phyloP scores from a whole-genome alignment of 2,888 invertebrate species.

The Plebejus anna region DNA sequence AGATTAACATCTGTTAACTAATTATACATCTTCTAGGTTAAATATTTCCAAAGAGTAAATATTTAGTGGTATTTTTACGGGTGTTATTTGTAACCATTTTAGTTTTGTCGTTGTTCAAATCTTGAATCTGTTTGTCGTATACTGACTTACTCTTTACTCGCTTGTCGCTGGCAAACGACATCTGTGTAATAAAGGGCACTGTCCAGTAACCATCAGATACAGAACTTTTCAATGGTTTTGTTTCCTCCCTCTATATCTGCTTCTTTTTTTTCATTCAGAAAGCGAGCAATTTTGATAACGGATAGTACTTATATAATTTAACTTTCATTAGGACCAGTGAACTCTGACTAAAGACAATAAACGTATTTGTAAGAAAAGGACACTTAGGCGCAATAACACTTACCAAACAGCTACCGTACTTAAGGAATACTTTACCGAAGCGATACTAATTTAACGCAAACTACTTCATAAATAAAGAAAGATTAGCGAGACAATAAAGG shows the following conservation, averaged over 20 bases:
- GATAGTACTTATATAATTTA: not conserved
- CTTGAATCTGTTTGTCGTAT: not conserved
- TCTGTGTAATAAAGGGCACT: not conserved
- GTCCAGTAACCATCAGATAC: not conserved
- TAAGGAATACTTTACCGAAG: conserved; percentile 10
- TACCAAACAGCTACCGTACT: conserved; percentile 3
- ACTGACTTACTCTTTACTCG: not conserved
- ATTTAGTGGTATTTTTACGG: too few relatives aligned
- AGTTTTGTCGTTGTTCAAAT: too few relatives aligned
- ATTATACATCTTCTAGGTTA: too few relatives aligned
- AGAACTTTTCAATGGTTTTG: too few relatives aligned
- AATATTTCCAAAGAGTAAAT: too few relatives aligned
- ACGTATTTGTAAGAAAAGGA: not conserved
- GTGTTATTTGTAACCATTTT: too few relatives aligned
- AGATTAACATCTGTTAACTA: too few relatives aligned
- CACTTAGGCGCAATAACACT: not conserved
- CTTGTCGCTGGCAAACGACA: not conserved
- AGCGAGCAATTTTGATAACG: not conserved
- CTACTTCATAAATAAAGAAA: conserved; percentile 21
- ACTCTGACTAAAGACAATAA: not conserved
- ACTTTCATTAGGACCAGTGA: not conserved
- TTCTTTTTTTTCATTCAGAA: too few relatives aligned
- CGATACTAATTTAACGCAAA: conserved; percentile 17
- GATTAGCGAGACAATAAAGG: conserved; percentile 2
- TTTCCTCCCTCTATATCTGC: too few relatives aligned